Conservation (phyloP, 2,888 invertebrate genomes). For the Isotomurus palustris region DNA sequence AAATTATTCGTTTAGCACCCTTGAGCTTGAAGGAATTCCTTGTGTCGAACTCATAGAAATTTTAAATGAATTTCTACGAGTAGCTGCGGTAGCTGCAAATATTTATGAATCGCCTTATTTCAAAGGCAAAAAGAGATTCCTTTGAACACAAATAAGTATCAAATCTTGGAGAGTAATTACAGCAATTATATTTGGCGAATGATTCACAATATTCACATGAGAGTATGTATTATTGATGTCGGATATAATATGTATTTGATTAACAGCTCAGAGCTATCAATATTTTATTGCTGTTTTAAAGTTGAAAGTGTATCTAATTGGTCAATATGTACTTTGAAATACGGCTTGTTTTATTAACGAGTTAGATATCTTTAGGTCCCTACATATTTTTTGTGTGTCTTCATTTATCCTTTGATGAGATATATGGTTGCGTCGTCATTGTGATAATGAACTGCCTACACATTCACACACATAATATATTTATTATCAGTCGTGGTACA, state of each 20-base stretch:
- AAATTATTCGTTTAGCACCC: not conserved
- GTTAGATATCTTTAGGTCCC: not conserved
- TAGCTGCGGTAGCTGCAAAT: no score
- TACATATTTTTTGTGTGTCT: not conserved
- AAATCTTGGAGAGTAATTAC: not conserved
- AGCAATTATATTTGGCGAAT: not conserved
- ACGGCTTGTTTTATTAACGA: not conserved
- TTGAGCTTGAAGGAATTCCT: no score
- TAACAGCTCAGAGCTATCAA: conserved; percentile 7
- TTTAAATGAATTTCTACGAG: no score
- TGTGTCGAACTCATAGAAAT: no score
- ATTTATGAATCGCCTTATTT: no score
- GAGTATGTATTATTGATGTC: not conserved
- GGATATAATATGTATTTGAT: conserved; percentile 5
- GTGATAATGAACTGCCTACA: not conserved
- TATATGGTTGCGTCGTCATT: not conserved
- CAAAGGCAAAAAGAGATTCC: no score
- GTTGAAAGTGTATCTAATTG: conserved; percentile 8
- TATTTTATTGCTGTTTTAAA: conserved; percentile 10
- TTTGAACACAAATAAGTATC: not conserved
- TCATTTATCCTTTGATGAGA: not conserved
- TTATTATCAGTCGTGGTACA: no score
- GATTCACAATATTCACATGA: not conserved
- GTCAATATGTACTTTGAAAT: not conserved
- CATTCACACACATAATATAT: not conserved